phyloP scores from a whole-genome alignment of 2,113 vertebrate species.

The Vombatus ursinus region DNA sequence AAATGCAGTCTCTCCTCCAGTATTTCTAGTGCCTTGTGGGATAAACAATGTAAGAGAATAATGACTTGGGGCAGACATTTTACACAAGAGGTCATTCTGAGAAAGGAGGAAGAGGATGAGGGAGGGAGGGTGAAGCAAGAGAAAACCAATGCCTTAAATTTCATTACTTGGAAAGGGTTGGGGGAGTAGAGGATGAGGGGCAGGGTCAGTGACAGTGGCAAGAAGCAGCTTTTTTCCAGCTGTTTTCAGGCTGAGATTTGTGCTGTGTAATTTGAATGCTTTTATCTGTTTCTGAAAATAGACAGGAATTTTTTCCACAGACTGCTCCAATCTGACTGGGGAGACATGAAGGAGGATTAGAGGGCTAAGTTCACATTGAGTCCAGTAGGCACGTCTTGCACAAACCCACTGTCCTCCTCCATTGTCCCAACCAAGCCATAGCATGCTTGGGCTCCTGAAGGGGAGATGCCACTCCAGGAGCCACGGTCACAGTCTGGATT shows the following conservation, averaged over 20 bases:
- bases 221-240: conserved; percentile 88
- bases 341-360: conserved; percentile 84
- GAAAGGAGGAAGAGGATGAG: conserved; percentile 57
- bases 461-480: not conserved
- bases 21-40: conserved; percentile 30
- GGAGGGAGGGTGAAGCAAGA: conserved; percentile 20
- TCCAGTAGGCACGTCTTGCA: conserved; percentile 77
- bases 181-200: conserved; percentile 67
- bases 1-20: not conserved
- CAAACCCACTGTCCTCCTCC: conserved; percentile 61
- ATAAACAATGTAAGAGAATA: conserved; percentile 69
- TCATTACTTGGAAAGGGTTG: conserved; percentile 79
- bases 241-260: conserved; percentile 86
- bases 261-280: conserved; percentile 88
- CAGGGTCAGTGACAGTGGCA: conserved; percentile 74
- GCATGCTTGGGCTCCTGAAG: conserved; percentile 34
- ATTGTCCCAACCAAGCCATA: not conserved
- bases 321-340: conserved; percentile 86
- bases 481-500: not conserved
- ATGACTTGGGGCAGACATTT: conserved; percentile 82
- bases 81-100: conserved; percentile 54
- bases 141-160: conserved; percentile 68
- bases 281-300: conserved; percentile 93
- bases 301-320: conserved; percentile 91
- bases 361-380: conserved; percentile 82